phyloP scores from a whole-genome alignment of 1,140 invertebrate species.

The Apis dorsata region DNA sequence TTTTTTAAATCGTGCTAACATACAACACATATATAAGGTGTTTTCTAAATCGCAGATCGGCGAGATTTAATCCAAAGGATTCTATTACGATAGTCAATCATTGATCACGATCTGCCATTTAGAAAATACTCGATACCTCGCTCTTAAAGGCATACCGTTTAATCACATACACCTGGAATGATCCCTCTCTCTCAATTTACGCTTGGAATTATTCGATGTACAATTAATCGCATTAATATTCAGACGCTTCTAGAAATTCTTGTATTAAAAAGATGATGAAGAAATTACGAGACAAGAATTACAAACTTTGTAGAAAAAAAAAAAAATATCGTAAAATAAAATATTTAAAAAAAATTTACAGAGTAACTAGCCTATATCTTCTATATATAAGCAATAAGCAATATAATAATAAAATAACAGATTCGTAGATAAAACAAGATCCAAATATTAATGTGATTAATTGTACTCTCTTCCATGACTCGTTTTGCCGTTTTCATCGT shows the following conservation, averaged over 20 bases:
- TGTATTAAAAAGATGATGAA: no score
- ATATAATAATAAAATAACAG: no score
- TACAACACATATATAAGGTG: not conserved
- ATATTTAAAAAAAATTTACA: no score
- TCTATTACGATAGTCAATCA: not conserved
- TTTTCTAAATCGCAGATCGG: not conserved
- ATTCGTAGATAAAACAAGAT: no score
- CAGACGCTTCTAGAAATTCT: no score
- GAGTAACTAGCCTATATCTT: no score
- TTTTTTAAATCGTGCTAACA: slow-evolving; percentile 10
- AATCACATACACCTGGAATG: slow-evolving; percentile 35
- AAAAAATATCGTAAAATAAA: no score
- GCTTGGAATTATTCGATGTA: slow-evolving; percentile 14
- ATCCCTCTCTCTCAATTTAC: slow-evolving; percentile 14
- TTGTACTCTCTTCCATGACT: not conserved
- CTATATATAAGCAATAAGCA: no score
- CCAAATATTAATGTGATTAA: no score
- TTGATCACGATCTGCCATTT: not conserved
- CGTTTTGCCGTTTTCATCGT: not conserved
- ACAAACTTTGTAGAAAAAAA: no score
- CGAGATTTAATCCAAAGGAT: not conserved
- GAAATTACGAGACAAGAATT: no score
- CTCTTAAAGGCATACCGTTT: slow-evolving; percentile 14
- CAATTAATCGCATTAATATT: no score
- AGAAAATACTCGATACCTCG: not conserved